These are phyloP conservation scores for Collichthys lucidus DNA, from an alignment of 2,113 vertebrate genomes.

Conservation along the genomic window DNA sequence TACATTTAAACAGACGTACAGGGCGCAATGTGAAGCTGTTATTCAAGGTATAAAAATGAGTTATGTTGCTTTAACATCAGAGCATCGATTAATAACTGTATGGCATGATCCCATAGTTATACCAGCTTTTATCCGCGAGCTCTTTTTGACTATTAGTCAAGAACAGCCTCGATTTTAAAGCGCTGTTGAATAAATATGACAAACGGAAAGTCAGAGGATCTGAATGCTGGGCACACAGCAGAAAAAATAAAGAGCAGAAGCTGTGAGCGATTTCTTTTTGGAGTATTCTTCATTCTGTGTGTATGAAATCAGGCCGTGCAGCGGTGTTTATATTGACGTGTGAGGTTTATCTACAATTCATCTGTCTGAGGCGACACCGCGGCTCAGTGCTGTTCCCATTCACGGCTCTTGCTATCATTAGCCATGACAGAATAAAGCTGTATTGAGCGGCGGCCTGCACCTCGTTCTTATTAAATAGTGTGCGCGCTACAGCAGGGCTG, in stretches of 20 bases:
- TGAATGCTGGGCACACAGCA: background rate
- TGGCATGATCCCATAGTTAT: too few species aligned
- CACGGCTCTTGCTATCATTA: slow-evolving; percentile 47
- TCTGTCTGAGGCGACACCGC: slow-evolving; percentile 24
- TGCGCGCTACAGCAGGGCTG: slow-evolving; percentile 16
- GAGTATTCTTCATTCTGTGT: slow-evolving; percentile 12
- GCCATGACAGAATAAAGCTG: slow-evolving; percentile 55
- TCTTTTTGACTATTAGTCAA: background rate
- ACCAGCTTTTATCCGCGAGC: background rate
- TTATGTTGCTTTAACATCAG: too few species aligned
- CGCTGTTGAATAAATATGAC: slow-evolving; percentile 6
- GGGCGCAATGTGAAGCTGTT: too few species aligned
- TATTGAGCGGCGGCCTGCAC: slow-evolving; percentile 53
- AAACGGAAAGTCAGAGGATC: background rate
- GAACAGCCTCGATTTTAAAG: background rate
- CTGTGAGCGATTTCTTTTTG: slow-evolving; percentile 12
- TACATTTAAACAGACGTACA: too few species aligned
- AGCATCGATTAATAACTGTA: too few species aligned
- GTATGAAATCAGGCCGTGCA: slow-evolving; percentile 35
- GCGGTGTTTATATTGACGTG: slow-evolving; percentile 39
- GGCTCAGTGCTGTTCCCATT: slow-evolving; percentile 34
- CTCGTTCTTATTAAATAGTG: slow-evolving; percentile 51
- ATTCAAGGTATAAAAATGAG: too few species aligned
- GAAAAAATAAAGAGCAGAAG: background rate
- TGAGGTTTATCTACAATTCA: slow-evolving; percentile 46